A percentile compares a stretch with the other conserved stretches of the same genome.
Conservation (phyloP, 2,888 invertebrate genomes). For the Tolmerus cingulatus region DNA sequence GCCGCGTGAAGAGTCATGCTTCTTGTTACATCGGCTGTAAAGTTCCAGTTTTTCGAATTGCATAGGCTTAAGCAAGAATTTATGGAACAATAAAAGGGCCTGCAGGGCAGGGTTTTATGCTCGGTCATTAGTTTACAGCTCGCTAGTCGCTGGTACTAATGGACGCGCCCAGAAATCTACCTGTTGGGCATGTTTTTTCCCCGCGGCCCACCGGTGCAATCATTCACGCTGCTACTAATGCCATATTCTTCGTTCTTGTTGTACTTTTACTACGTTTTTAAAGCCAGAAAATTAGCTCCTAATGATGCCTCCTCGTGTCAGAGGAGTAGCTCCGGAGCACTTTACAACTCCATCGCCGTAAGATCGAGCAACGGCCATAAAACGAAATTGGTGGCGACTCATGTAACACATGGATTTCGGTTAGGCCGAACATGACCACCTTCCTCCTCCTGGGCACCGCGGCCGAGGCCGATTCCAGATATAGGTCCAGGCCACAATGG, state of each 20-base stretch:
- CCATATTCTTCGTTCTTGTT: constrained; percentile 22
- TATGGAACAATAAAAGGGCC: not conserved
- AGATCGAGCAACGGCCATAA: not conserved
- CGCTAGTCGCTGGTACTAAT: not conserved
- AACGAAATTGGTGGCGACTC: constrained; percentile 30
- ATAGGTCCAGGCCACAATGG: not conserved
- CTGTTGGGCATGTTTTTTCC: not conserved
- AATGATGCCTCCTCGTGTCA: constrained; percentile 30
- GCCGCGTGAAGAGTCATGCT: not conserved
- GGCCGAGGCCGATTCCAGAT: not conserved
- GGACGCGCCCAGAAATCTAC: not conserved
- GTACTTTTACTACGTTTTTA: constrained; percentile 6
- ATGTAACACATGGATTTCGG: constrained; percentile 22
- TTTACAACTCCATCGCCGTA: constrained; percentile 17
- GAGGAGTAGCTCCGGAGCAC: constrained; percentile 1
- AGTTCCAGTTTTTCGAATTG: not conserved
- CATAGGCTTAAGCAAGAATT: not conserved
- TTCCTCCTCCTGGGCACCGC: not conserved
- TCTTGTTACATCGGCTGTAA: not conserved
- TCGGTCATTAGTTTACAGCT: constrained; percentile 11
- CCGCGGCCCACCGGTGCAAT: not conserved
- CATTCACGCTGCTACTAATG: not conserved
- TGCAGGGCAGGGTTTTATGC: not conserved
- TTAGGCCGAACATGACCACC: not conserved
- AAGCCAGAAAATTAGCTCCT: constrained; percentile 28